Evolutionary conservation across 2,888 invertebrate species (phyloP), one percentile per base, ranked within the genome.

Genomic region (Oegoconia quadripuncta): DNA sequence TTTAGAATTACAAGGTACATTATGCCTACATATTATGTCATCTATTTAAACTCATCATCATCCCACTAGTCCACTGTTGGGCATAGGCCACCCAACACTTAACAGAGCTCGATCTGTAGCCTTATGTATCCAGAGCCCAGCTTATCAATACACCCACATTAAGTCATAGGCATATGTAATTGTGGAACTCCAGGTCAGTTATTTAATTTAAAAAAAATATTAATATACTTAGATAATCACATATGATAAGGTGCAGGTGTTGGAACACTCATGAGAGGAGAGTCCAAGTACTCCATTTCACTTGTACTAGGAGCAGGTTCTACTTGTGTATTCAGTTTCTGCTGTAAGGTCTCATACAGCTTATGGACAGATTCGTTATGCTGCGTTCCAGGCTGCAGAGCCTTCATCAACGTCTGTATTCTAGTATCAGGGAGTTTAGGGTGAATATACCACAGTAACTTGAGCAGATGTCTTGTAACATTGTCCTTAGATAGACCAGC

Each of bases 391-490:
- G 92, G 92, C 50, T 94, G 93, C 16, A 96, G 78, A 9, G 93
- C 93, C 65, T 95, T 95, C 86, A 97, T 91, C 12, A 97, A 80
- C 0, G 94, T 93, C 50, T 94, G 93, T 44, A 97, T 84, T 47
- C 97, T 90, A 27, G 90, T 90, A 2, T 92, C 89, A 0, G 97
- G 96, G 41, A 98, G 75, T 74, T 95, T 96, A 13, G 92, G 93
- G 75, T 97, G 93, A 46, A 97, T 93, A 67, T 96, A 96, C 95
- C 96, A 97, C 23, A 98, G 77, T 33, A 98, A 86, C 69, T 97
- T 96, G 31, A 97, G 78, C 64, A 98, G 89, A 86, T 98, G 98
- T 34, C 97, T 90, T 3, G 95, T 94, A 0, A 97, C 97, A 88
- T 97, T 97, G 64, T 98, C 97, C 46, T 95, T 91, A 1, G 93